phyloP scores from a whole-genome alignment of 2,113 vertebrate genomes.

The Manacus vitellinus region DNA sequence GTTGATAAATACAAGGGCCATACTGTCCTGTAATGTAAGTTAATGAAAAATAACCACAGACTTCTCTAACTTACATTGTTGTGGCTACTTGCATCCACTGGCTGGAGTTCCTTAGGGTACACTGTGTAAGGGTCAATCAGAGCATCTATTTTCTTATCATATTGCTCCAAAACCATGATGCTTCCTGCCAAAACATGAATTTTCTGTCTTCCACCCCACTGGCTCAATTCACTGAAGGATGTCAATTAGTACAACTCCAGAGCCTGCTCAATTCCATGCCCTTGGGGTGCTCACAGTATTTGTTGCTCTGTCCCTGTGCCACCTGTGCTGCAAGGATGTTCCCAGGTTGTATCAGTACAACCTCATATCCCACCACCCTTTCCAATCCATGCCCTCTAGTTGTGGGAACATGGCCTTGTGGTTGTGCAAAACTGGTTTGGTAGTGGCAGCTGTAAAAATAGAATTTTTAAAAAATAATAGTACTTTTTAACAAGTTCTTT shows the following conservation, averaged over 20 bases:
- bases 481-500: neutral
- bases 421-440: neutral
- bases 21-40: neutral
- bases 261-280: neutral
- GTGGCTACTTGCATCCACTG: neutral
- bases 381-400: neutral
- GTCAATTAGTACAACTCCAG: neutral
- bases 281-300: neutral
- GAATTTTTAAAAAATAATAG: neutral
- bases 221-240: neutral
- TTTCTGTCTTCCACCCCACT: neutral
- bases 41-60: slow-evolving; percentile 39
- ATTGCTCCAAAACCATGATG: neutral
- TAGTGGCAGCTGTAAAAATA: neutral
- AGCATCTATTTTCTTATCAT: neutral
- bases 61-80: neutral
- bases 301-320: neutral
- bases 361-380: neutral
- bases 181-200: neutral
- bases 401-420: neutral
- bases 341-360: neutral
- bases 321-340: neutral
- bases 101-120: neutral
- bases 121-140: neutral
- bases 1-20: neutral